Conservation (phyloP, 2,888 invertebrate genomes). For the Agriopis aurantiaria region DNA sequence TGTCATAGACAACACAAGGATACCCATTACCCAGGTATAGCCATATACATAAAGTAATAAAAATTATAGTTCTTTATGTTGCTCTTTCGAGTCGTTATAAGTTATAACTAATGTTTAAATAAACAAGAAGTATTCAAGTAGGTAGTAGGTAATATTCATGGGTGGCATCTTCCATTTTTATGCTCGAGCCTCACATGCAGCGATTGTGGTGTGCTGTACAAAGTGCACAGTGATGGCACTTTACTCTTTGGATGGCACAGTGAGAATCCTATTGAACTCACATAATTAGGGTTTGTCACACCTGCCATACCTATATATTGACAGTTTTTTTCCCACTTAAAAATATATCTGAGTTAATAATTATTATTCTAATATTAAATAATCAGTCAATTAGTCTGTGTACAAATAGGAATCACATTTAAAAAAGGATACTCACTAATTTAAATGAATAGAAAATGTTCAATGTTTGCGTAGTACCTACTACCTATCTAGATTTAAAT, state of each 20-base stretch:
- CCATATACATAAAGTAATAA: conserved; percentile 6
- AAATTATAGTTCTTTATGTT: background rate
- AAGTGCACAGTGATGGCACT: too few relatives aligned
- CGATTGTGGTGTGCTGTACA: too few relatives aligned
- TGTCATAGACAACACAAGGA: conserved; percentile 65
- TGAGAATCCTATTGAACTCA: background rate
- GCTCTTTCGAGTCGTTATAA: background rate
- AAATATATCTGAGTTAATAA: too few relatives aligned
- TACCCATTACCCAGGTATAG: conserved; percentile 43
- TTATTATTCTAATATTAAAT: too few relatives aligned
- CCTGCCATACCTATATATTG: background rate
- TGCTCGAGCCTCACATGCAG: too few relatives aligned
- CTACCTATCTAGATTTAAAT: background rate
- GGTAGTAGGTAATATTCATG: background rate
- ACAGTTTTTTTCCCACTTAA: too few relatives aligned
- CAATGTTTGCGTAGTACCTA: too few relatives aligned
- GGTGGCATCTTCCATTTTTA: background rate
- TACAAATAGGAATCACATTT: too few relatives aligned
- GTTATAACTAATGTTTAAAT: background rate
- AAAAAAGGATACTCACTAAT: background rate
- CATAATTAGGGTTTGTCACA: background rate
- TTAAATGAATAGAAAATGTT: background rate
- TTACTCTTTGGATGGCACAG: too few relatives aligned
- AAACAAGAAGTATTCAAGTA: too few relatives aligned
- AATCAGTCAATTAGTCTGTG: too few relatives aligned